Conservation (phyloP, 1,140 invertebrate genomes). For the Euborellia annulipes region DNA sequence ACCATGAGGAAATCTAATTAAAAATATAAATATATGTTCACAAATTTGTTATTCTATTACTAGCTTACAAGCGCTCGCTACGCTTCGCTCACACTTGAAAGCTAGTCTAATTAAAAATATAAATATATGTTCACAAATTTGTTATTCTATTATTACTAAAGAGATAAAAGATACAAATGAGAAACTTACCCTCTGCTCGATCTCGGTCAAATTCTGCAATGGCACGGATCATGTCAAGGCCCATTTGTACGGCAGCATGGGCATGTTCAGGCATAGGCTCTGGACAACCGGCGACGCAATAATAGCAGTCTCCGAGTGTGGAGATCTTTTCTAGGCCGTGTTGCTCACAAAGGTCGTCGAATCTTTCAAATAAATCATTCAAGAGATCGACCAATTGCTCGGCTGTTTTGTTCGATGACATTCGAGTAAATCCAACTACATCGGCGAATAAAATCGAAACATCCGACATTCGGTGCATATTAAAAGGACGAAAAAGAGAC, state of each 20-base stretch:
- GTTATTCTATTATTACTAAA: too few species aligned
- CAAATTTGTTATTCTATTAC: too few species aligned
- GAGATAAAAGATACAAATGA: too few species aligned
- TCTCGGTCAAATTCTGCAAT: slow-evolving; percentile 76
- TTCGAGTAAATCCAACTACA: slow-evolving; percentile 93
- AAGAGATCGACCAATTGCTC: slow-evolving; percentile 77
- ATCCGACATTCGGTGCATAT: slow-evolving; percentile 88
- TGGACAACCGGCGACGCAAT: slow-evolving; percentile 84
- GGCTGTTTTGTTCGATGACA: slow-evolving; percentile 90
- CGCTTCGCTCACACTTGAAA: too few species aligned
- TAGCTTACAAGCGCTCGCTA: too few species aligned
- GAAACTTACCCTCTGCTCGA: slow-evolving; percentile 54
- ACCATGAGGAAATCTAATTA: too few species aligned
- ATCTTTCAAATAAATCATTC: slow-evolving; percentile 91
- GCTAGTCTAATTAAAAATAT: too few species aligned
- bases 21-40: too few species aligned
- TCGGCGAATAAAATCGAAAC: slow-evolving; percentile 97
- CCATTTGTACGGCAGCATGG: slow-evolving; percentile 76
- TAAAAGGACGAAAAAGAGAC: slow-evolving; percentile 78
- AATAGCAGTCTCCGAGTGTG: slow-evolving; percentile 89
- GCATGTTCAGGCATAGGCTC: slow-evolving; percentile 76
- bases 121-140: too few species aligned
- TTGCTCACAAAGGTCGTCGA: slow-evolving; percentile 69
- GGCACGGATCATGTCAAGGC: slow-evolving; percentile 70
- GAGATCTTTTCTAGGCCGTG: slow-evolving; percentile 89